phyloP scores from a whole-genome alignment of 2,888 invertebrate genomes.

The Automeris io region DNA sequence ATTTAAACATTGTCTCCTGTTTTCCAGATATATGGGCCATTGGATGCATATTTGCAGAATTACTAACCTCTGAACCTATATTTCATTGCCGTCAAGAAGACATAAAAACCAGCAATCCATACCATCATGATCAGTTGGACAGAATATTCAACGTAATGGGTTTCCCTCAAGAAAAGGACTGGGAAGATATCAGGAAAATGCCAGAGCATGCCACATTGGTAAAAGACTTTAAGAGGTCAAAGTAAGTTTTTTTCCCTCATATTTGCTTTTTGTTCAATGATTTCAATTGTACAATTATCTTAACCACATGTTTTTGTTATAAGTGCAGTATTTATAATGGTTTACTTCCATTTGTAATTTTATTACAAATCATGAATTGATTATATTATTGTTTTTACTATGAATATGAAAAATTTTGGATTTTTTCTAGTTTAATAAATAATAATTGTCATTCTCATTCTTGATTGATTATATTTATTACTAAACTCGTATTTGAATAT shows the following conservation, averaged over 20 bases:
- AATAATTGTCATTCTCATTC: too few species aligned
- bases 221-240: constrained; percentile 96
- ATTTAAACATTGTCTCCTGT: neutral
- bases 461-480: too few species aligned
- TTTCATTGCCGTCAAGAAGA: constrained; percentile 99
- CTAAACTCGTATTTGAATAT: too few species aligned
- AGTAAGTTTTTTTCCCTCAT: constrained; percentile 80
- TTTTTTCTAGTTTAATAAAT: too few species aligned
- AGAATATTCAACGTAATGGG: constrained; percentile 99
- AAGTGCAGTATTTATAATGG: too few species aligned
- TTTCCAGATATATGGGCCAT: constrained; percentile 97
- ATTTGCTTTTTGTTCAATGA: too few species aligned
- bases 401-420: too few species aligned
- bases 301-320: too few species aligned
- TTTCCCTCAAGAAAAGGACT: constrained; percentile 97
- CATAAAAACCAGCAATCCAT: constrained; percentile 99
- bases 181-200: constrained; percentile 99
- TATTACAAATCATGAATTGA: too few species aligned
- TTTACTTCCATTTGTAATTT: too few species aligned
- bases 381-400: too few species aligned
- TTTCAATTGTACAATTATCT: too few species aligned
- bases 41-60: constrained; percentile 98
- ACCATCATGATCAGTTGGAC: constrained; percentile 99
- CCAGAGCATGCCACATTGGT: constrained; percentile 97
- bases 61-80: constrained; percentile 99